Conservation (phyloP, 2,113 vertebrate species). For the Phrynocephalus versicolor region DNA sequence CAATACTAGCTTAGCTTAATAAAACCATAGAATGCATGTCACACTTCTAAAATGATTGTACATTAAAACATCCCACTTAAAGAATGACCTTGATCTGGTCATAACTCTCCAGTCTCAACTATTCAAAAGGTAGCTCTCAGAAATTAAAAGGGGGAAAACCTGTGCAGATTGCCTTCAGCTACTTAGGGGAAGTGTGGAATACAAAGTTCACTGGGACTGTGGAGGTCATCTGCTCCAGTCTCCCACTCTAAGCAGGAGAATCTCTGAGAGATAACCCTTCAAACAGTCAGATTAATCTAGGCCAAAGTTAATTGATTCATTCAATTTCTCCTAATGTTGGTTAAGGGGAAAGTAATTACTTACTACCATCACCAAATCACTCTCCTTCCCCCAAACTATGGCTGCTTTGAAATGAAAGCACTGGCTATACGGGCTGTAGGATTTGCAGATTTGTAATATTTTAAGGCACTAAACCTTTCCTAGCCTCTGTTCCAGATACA, state of each 20-base stretch:
- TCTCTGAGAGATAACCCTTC: neutral
- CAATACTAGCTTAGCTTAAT: too few species aligned
- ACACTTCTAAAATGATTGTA: neutral
- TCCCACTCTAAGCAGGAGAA: neutral
- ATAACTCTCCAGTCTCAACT: neutral
- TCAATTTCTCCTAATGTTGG: neutral
- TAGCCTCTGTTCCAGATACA: too few species aligned
- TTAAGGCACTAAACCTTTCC: too few species aligned
- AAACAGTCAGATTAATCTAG: neutral
- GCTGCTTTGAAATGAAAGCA: neutral
- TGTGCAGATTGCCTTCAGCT: neutral
- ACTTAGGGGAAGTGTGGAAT: neutral
- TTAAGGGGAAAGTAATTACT: neutral
- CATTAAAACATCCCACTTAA: neutral
- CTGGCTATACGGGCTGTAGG: too few species aligned
- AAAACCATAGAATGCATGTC: too few species aligned
- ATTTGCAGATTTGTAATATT: neutral
- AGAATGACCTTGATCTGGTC: neutral
- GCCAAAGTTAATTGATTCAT: neutral
- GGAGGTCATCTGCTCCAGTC: neutral
- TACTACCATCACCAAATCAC: neutral
- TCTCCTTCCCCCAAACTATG: neutral
- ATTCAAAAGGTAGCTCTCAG: too few species aligned
- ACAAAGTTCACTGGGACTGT: too few species aligned
- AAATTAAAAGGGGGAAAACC: neutral